phyloP scores from a whole-genome alignment of 2,113 vertebrate species.

The Mobula hypostoma region DNA sequence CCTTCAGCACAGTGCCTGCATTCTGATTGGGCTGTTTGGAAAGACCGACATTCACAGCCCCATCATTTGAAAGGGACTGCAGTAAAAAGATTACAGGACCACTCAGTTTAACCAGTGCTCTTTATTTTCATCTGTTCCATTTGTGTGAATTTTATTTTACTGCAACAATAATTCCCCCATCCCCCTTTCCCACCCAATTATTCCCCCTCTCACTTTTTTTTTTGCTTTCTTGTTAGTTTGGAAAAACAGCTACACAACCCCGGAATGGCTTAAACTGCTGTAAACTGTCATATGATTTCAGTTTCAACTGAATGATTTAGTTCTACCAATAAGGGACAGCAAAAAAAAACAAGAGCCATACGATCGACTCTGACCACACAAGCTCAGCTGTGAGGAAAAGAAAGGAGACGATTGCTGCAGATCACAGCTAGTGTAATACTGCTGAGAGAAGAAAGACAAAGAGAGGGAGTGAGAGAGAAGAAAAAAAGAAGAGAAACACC shows the following conservation, averaged over 20 bases:
- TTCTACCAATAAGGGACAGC: conserved; percentile 57
- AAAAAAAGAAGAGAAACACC: conserved; percentile 40
- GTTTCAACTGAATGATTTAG: conserved; percentile 52
- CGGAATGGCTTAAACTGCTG: conserved; percentile 58
- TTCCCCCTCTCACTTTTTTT: conserved; percentile 39
- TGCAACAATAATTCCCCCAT: background rate
- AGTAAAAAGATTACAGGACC: background rate
- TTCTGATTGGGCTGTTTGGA: conserved; percentile 25
- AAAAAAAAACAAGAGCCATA: conserved; percentile 36
- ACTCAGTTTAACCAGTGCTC: conserved; percentile 28
- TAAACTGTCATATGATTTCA: conserved; percentile 50
- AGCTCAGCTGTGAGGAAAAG: conserved; percentile 40
- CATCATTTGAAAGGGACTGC: conserved; percentile 29
- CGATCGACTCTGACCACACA: conserved; percentile 30
- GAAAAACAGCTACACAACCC: conserved; percentile 49
- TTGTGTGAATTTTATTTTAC: conserved; percentile 24
- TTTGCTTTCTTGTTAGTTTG: conserved; percentile 39
- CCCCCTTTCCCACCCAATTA: background rate
- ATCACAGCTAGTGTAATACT: conserved; percentile 36
- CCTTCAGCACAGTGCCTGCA: conserved; percentile 24
- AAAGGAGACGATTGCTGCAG: conserved; percentile 37
- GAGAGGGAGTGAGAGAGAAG: conserved; percentile 39
- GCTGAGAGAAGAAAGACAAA: conserved; percentile 38
- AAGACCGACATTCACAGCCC: conserved; percentile 6
- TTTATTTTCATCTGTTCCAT: conserved; percentile 9